Percentiles rank a stretch among this genome's conserved stretches.
These are phyloP conservation scores for Elaphurus davidianus DNA, from an alignment of 2,113 vertebrate genomes.

Conservation along the genomic window DNA sequence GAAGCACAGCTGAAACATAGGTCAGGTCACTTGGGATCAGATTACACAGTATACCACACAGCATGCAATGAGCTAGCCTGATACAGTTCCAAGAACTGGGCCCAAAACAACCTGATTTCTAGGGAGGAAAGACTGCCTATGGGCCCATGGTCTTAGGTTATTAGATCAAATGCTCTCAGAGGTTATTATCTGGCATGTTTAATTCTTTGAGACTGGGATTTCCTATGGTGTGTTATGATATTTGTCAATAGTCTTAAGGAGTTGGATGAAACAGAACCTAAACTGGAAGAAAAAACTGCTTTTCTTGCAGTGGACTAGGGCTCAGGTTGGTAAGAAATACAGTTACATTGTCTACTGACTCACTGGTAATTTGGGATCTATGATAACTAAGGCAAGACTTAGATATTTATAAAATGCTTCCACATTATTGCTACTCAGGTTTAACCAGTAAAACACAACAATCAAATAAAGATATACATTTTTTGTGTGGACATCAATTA, in stretches of 20 bases:
- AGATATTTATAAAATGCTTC: neutral
- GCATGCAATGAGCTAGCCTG: neutral
- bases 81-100: neutral
- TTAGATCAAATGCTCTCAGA: neutral
- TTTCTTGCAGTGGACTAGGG: neutral
- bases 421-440: neutral
- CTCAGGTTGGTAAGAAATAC: neutral
- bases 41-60: neutral
- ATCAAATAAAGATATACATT: neutral
- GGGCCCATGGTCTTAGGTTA: neutral
- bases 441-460: conserved; percentile 26
- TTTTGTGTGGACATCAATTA: conserved; percentile 7
- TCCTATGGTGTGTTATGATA: neutral
- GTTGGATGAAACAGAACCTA: neutral
- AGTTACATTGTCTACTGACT: neutral
- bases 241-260: conserved; percentile 12
- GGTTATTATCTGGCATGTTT: neutral
- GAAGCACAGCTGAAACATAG: neutral
- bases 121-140: neutral
- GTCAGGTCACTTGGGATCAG: neutral
- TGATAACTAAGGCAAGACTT: neutral
- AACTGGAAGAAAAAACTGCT: neutral
- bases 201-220: conserved; percentile 20
- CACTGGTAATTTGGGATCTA: neutral
- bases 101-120: neutral